A percentile compares a stretch with the other conserved stretches of the same genome.
phyloP scores from a whole-genome alignment of 2,797 vertebrate genomes.

The Hyperoplus immaculatus region DNA sequence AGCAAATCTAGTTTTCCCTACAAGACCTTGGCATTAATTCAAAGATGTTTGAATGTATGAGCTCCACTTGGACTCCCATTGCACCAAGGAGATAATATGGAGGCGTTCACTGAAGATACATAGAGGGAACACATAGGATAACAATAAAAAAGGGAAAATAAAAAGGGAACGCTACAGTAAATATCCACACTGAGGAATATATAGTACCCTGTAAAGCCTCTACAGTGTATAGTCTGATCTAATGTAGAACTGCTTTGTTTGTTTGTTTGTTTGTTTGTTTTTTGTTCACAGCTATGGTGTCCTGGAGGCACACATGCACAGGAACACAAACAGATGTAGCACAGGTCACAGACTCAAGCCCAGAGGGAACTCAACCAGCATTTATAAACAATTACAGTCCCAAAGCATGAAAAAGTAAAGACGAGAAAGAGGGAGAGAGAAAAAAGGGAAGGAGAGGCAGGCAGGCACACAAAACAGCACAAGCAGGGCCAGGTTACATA shows the following conservation, averaged over 20 bases:
- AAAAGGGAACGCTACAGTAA: constrained; percentile 45
- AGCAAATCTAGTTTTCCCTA: constrained; percentile 51
- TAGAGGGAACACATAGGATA: constrained; percentile 43
- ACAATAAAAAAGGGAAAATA: constrained; percentile 41
- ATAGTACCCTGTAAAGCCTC: constrained; percentile 1
- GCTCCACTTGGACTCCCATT: constrained; percentile 49
- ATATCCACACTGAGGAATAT: constrained; percentile 46
- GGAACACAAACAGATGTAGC: constrained; percentile 14
- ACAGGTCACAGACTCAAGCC: constrained; percentile 36
- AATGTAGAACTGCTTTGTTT: too few relatives aligned
- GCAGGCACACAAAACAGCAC: constrained; percentile 34
- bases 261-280: too few relatives aligned
- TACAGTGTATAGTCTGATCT: too few relatives aligned
- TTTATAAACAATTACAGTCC: constrained; percentile 53
- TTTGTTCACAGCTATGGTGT: background rate
- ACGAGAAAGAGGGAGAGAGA: background rate
- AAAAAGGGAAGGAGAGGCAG: background rate
- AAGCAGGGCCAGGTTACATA: constrained; percentile 50
- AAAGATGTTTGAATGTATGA: constrained; percentile 61
- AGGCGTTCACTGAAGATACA: constrained; percentile 32
- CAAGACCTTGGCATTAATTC: constrained; percentile 54
- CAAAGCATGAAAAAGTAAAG: constrained; percentile 22
- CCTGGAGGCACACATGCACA: constrained; percentile 21
- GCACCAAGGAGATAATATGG: constrained; percentile 51
- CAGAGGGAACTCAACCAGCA: constrained; percentile 35